phyloP scores from a whole-genome alignment of 2,888 invertebrate genomes.

The Merodon equestris region DNA sequence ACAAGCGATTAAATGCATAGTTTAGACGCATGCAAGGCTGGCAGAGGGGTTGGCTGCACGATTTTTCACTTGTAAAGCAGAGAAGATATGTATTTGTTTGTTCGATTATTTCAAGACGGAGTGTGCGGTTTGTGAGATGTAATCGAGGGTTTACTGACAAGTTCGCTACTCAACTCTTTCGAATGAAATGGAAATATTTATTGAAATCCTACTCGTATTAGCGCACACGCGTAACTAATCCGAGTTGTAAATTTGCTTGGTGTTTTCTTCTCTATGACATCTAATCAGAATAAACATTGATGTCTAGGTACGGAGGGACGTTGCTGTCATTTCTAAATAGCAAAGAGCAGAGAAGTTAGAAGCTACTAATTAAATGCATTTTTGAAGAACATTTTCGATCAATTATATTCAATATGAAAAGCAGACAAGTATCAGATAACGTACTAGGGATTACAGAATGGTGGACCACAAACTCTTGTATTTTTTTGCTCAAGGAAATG shows the following conservation, averaged over 20 bases:
- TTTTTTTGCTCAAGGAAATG: too few species aligned
- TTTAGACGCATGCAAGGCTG: constrained; percentile 30
- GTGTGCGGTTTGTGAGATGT: neutral
- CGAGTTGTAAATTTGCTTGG: neutral
- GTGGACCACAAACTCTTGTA: too few species aligned
- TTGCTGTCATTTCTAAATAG: too few species aligned
- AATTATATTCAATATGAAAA: too few species aligned
- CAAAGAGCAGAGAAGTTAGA: too few species aligned
- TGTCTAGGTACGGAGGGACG: too few species aligned
- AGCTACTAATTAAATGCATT: too few species aligned
- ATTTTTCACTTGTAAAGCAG: constrained; percentile 29
- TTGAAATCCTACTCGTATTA: constrained; percentile 1
- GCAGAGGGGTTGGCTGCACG: constrained; percentile 18
- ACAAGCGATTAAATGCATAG: constrained; percentile 49
- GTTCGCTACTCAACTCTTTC: constrained; percentile 35
- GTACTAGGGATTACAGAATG: too few species aligned
- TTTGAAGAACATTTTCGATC: too few species aligned
- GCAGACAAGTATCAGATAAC: too few species aligned
- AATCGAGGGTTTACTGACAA: neutral
- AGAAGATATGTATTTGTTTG: constrained; percentile 23
- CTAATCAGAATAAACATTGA: too few species aligned
- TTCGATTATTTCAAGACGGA: neutral
- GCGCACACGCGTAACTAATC: neutral
- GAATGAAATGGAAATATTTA: neutral
- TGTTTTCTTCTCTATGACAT: neutral